Evolutionary conservation across 2,113 vertebrate genomes (phyloP).

Genomic region (Tylochromis polylepis): DNA sequence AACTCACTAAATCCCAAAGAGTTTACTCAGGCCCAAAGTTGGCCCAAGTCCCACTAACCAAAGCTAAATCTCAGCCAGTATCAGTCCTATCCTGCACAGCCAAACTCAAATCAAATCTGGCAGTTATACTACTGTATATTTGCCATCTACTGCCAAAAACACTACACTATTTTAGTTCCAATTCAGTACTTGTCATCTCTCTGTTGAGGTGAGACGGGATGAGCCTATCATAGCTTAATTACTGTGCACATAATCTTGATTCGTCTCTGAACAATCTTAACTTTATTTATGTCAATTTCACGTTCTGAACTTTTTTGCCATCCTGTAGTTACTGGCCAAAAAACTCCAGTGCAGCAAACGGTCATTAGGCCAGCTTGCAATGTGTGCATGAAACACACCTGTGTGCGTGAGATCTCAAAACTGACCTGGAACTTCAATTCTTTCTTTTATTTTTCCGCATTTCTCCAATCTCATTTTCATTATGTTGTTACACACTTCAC

Average conservation of each 20-base stretch:
- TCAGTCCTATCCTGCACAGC: background rate
- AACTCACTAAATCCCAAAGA: background rate
- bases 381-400: background rate
- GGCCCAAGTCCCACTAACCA: background rate
- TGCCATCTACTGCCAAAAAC: background rate
- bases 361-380: background rate
- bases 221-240: background rate
- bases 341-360: background rate
- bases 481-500: background rate
- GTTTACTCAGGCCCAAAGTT: background rate
- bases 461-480: background rate
- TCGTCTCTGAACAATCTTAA: background rate
- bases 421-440: background rate
- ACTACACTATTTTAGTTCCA: background rate
- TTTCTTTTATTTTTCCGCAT: background rate
- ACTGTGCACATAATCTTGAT: background rate
- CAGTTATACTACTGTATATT: background rate
- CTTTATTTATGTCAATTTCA: background rate
- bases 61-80: background rate
- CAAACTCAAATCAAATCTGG: background rate
- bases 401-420: background rate
- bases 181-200: background rate
- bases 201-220: background rate
- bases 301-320: background rate
- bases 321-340: background rate